Percentiles rank a stretch among this genome's conserved stretches.
phyloP scores from a whole-genome alignment of 1,140 invertebrate species.

The Lineus longissimus region DNA sequence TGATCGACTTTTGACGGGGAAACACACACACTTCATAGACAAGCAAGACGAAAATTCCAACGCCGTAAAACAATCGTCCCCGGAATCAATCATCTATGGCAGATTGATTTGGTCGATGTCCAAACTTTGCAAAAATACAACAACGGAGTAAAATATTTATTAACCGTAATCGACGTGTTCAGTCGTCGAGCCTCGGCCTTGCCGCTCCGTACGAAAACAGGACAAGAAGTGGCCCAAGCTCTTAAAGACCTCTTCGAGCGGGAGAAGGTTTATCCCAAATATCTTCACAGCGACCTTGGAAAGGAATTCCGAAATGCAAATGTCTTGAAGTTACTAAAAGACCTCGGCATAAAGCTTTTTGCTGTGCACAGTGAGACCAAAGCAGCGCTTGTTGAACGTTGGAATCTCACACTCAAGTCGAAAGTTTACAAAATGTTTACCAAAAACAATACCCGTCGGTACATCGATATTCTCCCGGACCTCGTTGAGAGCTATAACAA shows the following conservation, averaged over 20 bases:
- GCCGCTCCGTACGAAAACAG: slow-evolving; percentile 55
- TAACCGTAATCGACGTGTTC: slow-evolving; percentile 55
- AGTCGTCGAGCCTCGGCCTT: slow-evolving; percentile 54
- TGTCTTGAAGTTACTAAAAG: slow-evolving; percentile 14
- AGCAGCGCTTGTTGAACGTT: slow-evolving; percentile 53
- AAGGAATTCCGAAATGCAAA: slow-evolving; percentile 15
- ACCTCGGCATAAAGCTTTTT: slow-evolving; percentile 10
- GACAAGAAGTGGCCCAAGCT: slow-evolving; percentile 22
- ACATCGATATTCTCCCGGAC: slow-evolving; percentile 43
- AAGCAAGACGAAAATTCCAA: slow-evolving; percentile 9
- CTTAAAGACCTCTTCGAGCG: slow-evolving; percentile 30
- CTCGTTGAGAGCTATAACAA: slow-evolving; percentile 52
- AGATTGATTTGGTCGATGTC: slow-evolving; percentile 48
- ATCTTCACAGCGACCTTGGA: slow-evolving; percentile 13
- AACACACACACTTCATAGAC: slow-evolving; percentile 20
- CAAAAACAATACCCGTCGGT: slow-evolving; percentile 47
- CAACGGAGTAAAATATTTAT: slow-evolving; percentile 50
- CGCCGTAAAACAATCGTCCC: slow-evolving; percentile 11
- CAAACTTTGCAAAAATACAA: slow-evolving; percentile 40
- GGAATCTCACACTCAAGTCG: slow-evolving; percentile 54
- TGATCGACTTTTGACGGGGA: neutral
- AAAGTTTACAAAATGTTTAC: slow-evolving; percentile 54
- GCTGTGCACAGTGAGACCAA: slow-evolving; percentile 47
- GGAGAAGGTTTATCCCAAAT: neutral
- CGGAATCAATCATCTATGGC: slow-evolving; percentile 45